Evolutionary conservation across 2,113 vertebrate genomes (phyloP), one percentile per base, ranked within the genome.

Genomic region (Xenopus laevis): DNA sequence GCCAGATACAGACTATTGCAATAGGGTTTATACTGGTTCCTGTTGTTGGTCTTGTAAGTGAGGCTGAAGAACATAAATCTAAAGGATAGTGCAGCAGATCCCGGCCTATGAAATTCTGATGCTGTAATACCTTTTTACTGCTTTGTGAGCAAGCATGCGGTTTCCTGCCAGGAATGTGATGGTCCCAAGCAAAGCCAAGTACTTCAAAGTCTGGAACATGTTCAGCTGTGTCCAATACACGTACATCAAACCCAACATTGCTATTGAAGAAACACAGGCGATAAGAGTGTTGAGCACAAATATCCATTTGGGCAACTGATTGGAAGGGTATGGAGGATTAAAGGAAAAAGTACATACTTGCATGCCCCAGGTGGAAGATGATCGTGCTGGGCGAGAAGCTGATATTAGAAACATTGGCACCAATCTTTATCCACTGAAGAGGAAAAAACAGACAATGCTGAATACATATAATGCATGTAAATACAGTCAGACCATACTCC

Each of bases 131-230:
- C 97, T 89, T 87, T 99, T 99, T 11, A 98, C 91, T 79, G 97
- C 97, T 84, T 98, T 98, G 79, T 98, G 96, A 79, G 97, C 97
- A 84, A 99, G 89, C 97, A 99, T 98, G 78, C 96, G 95, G 84
- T 99, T 99, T 72, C 97, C 97, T 58, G 96, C 96, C 52, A 99
- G 91, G 91, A 99, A 99, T 0, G 97, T 99, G 75, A 99, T 72
- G 2, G 90, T 91, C 40, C 97, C 96, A 46, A 98, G 85, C 83
- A 98, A 91, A 65, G 97, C 95, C 87, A 99, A 89, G 85, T 99
- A 99, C 86, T 99, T 97, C 79, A 99, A 87, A 12, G 97, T 99
- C 88, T 99, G 97, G 90, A 99, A 99, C 97, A 99, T 99, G 91
- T 99, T 92, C 77, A 99, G 93, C 59, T 98, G 95, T 81, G 96